Conservation (phyloP, 2,797 vertebrate species). For the Botia kubotai region DNA sequence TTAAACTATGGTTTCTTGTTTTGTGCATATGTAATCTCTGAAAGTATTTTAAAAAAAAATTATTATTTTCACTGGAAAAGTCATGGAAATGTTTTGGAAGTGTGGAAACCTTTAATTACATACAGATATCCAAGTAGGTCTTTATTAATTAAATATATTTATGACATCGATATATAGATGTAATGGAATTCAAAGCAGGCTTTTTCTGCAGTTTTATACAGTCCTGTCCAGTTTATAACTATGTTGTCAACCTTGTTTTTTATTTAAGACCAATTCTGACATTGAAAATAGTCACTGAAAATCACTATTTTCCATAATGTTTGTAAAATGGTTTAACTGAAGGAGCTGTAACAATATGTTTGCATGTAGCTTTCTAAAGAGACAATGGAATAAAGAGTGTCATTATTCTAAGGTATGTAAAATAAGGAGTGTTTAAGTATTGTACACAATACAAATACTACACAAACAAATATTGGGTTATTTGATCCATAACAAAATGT, state of each 20-base stretch:
- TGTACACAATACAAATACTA: too few species aligned
- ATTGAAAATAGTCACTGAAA: background rate
- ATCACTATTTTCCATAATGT: background rate
- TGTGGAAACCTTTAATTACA: background rate
- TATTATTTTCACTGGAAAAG: background rate
- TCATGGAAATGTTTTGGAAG: background rate
- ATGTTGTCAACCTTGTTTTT: background rate
- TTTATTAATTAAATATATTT: background rate
- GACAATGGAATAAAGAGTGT: too few species aligned
- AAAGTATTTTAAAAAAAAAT: background rate
- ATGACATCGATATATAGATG: background rate
- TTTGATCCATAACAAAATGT: too few species aligned
- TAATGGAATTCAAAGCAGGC: too few species aligned
- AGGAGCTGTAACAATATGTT: background rate
- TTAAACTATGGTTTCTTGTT: background rate
- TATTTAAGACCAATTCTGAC: background rate
- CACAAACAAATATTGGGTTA: too few species aligned
- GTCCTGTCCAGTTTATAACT: background rate
- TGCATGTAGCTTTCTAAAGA: background rate
- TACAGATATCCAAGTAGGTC: background rate
- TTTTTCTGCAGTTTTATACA: background rate
- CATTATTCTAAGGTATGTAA: background rate
- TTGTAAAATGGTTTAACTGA: background rate
- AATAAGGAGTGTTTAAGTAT: background rate
- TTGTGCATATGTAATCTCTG: background rate